phyloP scores from a whole-genome alignment of 1,140 invertebrate genomes.

The Macrosteles quadrilineatus region DNA sequence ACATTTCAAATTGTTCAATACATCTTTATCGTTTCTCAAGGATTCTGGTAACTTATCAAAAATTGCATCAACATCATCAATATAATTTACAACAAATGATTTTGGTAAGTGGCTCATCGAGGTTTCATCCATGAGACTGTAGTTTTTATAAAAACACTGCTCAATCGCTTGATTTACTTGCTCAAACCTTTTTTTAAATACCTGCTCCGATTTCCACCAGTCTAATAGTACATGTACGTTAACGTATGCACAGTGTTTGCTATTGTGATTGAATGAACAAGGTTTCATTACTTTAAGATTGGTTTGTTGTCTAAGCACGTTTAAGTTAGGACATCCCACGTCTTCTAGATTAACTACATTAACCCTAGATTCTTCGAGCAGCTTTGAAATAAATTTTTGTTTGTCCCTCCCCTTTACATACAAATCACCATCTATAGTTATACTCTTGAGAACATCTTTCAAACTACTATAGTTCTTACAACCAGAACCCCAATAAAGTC shows the following conservation, averaged over 20 bases:
- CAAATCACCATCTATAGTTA: not conserved
- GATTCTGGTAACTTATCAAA: not conserved
- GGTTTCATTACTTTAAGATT: not conserved
- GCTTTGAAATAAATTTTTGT: not conserved
- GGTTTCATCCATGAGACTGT: not conserved
- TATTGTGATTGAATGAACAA: not conserved
- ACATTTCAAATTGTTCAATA: not conserved
- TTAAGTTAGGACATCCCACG: not conserved
- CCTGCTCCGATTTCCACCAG: not conserved
- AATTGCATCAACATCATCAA: not conserved
- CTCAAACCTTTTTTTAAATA: not conserved
- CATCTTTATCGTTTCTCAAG: slow-evolving; percentile 5
- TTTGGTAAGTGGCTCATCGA: not conserved
- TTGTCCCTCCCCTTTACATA: not conserved
- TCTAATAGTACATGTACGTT: not conserved
- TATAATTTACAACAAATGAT: not conserved
- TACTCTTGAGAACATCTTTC: not conserved
- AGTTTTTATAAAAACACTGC: not conserved
- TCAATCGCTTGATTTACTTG: not conserved
- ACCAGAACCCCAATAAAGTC: not conserved
- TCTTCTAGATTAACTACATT: not conserved
- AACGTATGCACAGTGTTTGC: not conserved
- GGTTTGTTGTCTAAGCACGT: not conserved
- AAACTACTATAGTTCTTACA: not conserved
- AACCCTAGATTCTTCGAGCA: not conserved